Percentiles rank a stretch among this genome's conserved stretches.
Evolutionary conservation across 2,888 invertebrate genomes (phyloP).

Genomic region (Phortica magna): DNA sequence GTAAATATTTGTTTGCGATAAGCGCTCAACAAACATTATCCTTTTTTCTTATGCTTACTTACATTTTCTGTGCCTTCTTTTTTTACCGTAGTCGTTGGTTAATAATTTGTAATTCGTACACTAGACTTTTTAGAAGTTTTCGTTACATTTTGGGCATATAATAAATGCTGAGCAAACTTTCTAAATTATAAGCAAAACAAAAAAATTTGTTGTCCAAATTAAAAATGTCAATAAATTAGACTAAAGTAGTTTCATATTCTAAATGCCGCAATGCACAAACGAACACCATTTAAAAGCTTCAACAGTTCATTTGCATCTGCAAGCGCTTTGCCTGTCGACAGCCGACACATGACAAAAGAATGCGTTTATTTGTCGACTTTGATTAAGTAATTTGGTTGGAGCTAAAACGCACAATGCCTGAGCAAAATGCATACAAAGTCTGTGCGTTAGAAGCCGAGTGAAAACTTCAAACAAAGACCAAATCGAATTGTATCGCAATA

Average conservation of each 20-base stretch:
- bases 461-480: background rate
- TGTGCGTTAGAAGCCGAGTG: background rate
- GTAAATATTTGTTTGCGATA: conserved; percentile 35
- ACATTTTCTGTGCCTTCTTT: background rate
- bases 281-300: conserved; percentile 8
- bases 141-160: background rate
- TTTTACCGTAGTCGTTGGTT: background rate
- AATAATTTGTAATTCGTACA: no score
- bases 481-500: background rate
- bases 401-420: no score
- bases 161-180: conserved; percentile 3
- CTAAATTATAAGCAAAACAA: conserved; percentile 8
- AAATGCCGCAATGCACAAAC: background rate
- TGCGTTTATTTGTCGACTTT: background rate
- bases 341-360: conserved; percentile 8
- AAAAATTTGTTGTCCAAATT: background rate
- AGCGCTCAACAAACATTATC: background rate
- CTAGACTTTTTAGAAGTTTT: no score
- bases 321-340: background rate
- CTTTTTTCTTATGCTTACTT: background rate
- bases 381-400: conserved; percentile 18
- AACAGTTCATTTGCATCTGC: conserved; percentile 6
- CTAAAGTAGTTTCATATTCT: background rate
- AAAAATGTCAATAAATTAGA: conserved; percentile 17
- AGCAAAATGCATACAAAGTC: background rate